Conservation (phyloP, 2,797 vertebrate genomes). For the Gila robusta region DNA sequence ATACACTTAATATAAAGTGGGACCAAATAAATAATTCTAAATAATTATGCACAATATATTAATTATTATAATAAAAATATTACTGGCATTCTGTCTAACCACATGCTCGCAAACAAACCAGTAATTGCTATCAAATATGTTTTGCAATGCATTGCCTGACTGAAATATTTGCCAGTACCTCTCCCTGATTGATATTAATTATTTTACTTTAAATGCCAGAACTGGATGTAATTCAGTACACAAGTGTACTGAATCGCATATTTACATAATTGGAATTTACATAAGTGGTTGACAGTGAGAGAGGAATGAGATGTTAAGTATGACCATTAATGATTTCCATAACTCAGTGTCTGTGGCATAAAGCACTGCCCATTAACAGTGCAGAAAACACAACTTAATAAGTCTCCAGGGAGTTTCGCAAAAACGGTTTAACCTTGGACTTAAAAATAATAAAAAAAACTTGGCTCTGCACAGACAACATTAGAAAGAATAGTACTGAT, state of each 20-base stretch:
- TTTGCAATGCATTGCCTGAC: background rate
- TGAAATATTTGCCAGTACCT: background rate
- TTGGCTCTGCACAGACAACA: slow-evolving; percentile 11
- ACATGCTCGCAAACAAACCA: background rate
- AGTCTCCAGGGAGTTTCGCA: slow-evolving; percentile 28
- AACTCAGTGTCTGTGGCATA: slow-evolving; percentile 17
- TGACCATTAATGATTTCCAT: slow-evolving; percentile 43
- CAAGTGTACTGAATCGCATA: background rate
- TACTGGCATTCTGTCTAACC: background rate
- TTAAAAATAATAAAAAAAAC: slow-evolving; percentile 41
- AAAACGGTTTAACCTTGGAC: slow-evolving; percentile 18
- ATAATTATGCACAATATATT: background rate
- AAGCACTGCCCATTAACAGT: slow-evolving; percentile 28
- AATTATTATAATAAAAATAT: background rate
- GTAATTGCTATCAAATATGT: background rate
- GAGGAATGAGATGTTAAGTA: slow-evolving; percentile 20
- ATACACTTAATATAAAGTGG: background rate
- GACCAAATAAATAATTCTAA: background rate
- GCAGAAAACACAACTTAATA: slow-evolving; percentile 38
- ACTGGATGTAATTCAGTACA: background rate
- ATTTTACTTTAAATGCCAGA: background rate
- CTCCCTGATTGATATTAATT: background rate
- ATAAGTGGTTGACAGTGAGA: slow-evolving; percentile 14
- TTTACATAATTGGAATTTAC: background rate
- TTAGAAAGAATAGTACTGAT: slow-evolving; percentile 35